A percentile compares a stretch with the other conserved stretches of the same genome.
These are phyloP conservation scores for Podarcis muralis DNA, from an alignment of 2,113 vertebrate species.

Conservation along the genomic window DNA sequence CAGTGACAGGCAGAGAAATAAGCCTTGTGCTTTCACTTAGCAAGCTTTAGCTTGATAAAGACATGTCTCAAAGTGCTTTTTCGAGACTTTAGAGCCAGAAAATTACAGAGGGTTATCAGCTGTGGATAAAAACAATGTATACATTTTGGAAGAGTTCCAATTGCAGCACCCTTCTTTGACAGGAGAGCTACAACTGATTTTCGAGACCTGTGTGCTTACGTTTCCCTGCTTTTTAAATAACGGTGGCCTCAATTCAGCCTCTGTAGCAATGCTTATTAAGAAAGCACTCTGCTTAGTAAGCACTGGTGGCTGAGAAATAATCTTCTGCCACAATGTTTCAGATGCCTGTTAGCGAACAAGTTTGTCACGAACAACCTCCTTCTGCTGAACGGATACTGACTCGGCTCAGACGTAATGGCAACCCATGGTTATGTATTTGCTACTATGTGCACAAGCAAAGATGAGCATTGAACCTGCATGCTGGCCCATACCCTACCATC, in stretches of 20 bases:
- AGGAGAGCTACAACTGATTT: constrained; percentile 40
- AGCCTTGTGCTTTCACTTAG: constrained; percentile 78
- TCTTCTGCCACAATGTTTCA: background rate
- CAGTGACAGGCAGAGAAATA: constrained; percentile 82
- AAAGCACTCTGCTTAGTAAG: background rate
- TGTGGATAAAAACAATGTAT: constrained; percentile 34
- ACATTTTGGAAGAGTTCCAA: background rate
- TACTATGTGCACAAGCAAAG: too few relatives aligned
- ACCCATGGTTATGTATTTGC: background rate
- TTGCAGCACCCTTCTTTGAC: constrained; percentile 14
- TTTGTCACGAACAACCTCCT: background rate
- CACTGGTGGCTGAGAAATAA: background rate
- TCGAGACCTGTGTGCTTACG: constrained; percentile 17
- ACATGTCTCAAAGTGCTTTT: constrained; percentile 52
- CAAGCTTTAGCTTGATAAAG: constrained; percentile 74
- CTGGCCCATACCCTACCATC: too few relatives aligned
- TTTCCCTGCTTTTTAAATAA: background rate
- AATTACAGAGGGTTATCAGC: constrained; percentile 50
- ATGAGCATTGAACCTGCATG: too few relatives aligned
- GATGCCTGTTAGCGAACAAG: background rate
- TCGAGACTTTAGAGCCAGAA: constrained; percentile 64
- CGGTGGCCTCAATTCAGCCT: background rate
- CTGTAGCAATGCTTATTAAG: background rate
- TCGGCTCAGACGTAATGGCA: background rate
- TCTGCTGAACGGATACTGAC: background rate